phyloP scores from a whole-genome alignment of 92 coral and sea anemone genomes.

The Virgularia gustaviana region DNA sequence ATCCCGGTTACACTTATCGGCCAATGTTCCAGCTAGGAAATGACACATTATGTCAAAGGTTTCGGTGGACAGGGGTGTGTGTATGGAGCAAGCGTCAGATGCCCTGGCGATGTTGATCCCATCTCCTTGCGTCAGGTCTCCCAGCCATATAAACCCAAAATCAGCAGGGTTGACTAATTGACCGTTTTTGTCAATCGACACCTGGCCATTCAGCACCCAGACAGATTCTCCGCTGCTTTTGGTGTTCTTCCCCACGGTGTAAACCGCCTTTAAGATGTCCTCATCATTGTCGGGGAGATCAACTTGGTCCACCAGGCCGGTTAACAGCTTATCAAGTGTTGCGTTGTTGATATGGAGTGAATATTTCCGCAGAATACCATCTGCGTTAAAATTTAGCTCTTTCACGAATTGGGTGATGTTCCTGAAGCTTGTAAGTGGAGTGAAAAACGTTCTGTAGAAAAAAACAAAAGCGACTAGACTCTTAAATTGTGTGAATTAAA shows the following conservation, averaged over 20 bases:
- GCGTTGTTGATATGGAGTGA: neutral
- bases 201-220: conserved; percentile 35
- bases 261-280: conserved; percentile 11
- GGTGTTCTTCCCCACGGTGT: conserved; percentile 22
- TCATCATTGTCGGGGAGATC: neutral
- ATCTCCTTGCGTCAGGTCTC: conserved; percentile 22
- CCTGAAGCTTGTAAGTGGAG: neutral
- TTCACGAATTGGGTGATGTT: neutral
- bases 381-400: neutral
- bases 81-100: neutral
- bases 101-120: conserved; percentile 12
- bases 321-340: neutral
- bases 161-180: conserved; percentile 8
- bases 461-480: too few species aligned
- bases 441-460: neutral
- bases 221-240: conserved; percentile 30
- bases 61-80: conserved; percentile 7
- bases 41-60: conserved; percentile 27
- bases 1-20: neutral
- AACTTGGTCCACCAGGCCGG: neutral
- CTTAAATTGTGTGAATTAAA: too few species aligned
- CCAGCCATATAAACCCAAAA: conserved; percentile 26
- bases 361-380: neutral
- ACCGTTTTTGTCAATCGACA: conserved; percentile 13
- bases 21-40: conserved; percentile 36